Evolutionary conservation across 1,140 invertebrate species (phyloP).

Genomic region (Bursaphelenchus mucronatus): DNA sequence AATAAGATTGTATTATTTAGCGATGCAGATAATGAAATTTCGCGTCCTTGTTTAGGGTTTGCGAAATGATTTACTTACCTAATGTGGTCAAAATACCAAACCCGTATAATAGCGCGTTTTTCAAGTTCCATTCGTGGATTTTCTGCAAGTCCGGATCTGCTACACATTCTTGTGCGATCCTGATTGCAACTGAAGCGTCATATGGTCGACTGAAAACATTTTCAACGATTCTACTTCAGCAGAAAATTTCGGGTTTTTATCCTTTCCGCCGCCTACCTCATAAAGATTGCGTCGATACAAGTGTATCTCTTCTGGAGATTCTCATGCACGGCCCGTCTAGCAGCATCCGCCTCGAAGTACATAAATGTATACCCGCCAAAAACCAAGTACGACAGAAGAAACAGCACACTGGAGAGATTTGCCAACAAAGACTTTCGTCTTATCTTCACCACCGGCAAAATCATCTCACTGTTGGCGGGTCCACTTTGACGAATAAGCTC

Average conservation of each 20-base stretch:
- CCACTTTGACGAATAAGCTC: too few relatives aligned
- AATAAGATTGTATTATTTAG: neutral
- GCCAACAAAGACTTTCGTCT: constrained; percentile 14
- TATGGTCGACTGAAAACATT: constrained; percentile 9
- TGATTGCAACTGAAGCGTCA: neutral
- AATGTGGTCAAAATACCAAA: constrained; percentile 18
- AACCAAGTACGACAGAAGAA: constrained; percentile 1
- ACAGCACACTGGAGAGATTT: neutral
- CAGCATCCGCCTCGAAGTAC: constrained; percentile 12
- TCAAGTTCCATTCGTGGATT: neutral
- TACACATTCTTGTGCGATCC: constrained; percentile 3
- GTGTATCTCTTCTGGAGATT: neutral
- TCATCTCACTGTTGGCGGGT: neutral
- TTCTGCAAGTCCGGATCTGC: neutral
- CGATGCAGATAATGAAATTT: neutral
- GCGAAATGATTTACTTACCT: neutral
- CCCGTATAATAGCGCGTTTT: constrained; percentile 9
- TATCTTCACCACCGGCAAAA: constrained; percentile 14
- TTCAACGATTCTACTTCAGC: too few relatives aligned
- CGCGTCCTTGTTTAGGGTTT: neutral
- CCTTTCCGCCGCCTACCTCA: neutral
- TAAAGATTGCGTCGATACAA: neutral
- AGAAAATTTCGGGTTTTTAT: constrained; percentile 1
- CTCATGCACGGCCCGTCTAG: neutral
- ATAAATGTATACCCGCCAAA: constrained; percentile 9